A percentile compares a stretch with the other conserved stretches of the same genome.
Conservation (phyloP, 2,797 vertebrate genomes). For the Apogon hyalosoma region DNA sequence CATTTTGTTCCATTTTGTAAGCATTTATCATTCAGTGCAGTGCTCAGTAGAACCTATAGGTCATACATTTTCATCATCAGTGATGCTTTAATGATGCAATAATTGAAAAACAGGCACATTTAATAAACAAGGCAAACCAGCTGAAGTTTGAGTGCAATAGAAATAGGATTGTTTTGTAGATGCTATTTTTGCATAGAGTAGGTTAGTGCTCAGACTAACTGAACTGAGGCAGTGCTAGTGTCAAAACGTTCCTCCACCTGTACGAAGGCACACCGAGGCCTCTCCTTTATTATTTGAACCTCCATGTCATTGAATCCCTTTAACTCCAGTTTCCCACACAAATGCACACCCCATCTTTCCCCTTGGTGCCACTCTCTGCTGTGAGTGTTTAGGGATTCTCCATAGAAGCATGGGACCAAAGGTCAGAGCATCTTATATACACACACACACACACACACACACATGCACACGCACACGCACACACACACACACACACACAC, state of each 20-base stretch:
- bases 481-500: slow-evolving; percentile 24
- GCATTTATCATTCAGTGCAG: too few relatives aligned
- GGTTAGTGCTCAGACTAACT: not conserved
- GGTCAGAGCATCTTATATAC: not conserved
- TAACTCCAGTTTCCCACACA: slow-evolving; percentile 4
- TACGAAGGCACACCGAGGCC: not conserved
- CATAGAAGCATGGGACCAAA: slow-evolving; percentile 5
- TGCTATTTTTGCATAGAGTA: slow-evolving; percentile 4
- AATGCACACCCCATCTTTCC: not conserved
- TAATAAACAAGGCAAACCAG: too few relatives aligned
- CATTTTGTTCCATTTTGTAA: too few relatives aligned
- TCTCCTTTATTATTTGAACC: slow-evolving; percentile 8
- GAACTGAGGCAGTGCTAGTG: not conserved
- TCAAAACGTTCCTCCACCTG: slow-evolving; percentile 2
- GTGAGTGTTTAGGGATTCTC: slow-evolving; percentile 24
- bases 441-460: slow-evolving; percentile 22
- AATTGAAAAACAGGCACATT: too few relatives aligned
- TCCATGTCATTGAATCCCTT: not conserved
- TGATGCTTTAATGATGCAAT: too few relatives aligned
- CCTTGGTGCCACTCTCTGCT: slow-evolving; percentile 24
- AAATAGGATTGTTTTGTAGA: too few relatives aligned
- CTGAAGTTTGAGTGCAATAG: too few relatives aligned
- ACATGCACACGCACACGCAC: too few relatives aligned
- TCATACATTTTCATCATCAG: too few relatives aligned
- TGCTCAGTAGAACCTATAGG: too few relatives aligned